Base-by-base conservation (phyloP, 2,113 vertebrate genomes). In the Heloderma charlesbogerti region DNA sequence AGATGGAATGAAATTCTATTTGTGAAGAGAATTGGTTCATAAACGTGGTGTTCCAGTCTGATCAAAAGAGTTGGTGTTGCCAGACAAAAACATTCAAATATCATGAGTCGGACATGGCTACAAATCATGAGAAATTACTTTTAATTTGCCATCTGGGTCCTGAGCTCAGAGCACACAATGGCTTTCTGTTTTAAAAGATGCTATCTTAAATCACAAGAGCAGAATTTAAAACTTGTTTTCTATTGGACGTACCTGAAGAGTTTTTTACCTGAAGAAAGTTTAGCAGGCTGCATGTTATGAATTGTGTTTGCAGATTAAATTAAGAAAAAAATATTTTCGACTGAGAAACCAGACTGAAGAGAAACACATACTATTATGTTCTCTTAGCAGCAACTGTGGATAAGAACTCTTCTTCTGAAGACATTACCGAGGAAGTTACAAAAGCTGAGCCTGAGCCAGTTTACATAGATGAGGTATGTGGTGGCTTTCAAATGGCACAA, bases 391-490 rank as follows among this genome's bases (percentile, higher is more conserved):
- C 88, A 94, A 66, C 96, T 91, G 96, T 97, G 82, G 98, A 99
- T 90, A 99, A 97, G 91, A 91, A 94, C 0, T 74, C 94, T 89
- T 94, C 67, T 87, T 93, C 95, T 67, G 98, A 98, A 92, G 98
- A 98, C 15, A 43, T 95, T 4, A 89, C 92, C 37, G 96, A 97
- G 87, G 98, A 98, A 94, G 88, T 94, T 71, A 94, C 97, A 96
- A 98, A 97, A 94, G 97, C 95, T 1, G 99, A 99, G 88, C 98
- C 98, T 16, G 98, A 99, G 93, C 98, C 98, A 48, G 98, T 99
- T 92, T 98, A 97, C 93, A 99, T 99, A 95, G 99, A 99, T 90
- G 99, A 99, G 98, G 99, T 99, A 97, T 7, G 94, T 84, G 74
- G 72, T 88, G n/a, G 43, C 90, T 93, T 95, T 88, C 90, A 72